Evolutionary conservation across 1,140 invertebrate genomes (phyloP).

Genomic region (Pseudomyrmex cubaensis): DNA sequence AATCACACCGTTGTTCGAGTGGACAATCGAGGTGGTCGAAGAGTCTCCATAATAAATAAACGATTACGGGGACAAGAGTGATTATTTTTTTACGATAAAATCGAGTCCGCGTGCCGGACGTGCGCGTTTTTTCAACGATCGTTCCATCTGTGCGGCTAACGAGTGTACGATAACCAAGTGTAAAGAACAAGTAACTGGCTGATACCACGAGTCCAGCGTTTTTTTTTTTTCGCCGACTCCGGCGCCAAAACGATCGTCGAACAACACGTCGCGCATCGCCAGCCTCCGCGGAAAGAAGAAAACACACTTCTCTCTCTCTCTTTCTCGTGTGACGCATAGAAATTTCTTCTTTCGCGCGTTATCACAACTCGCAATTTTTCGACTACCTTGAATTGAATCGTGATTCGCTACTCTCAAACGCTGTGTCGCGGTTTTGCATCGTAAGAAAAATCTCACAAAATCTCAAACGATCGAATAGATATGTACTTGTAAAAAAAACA

Average conservation of each 20-base stretch:
- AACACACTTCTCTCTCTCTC: constrained; percentile 20
- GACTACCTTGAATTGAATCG: background rate
- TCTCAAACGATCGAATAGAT: background rate
- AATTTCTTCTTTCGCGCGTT: constrained; percentile 14
- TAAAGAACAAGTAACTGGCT: constrained; percentile 65
- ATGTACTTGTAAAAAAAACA: background rate
- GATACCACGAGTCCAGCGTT: constrained; percentile 34
- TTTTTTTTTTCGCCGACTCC: no score
- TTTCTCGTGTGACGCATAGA: constrained; percentile 29
- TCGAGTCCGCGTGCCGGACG: background rate
- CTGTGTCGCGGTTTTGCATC: constrained; percentile 16
- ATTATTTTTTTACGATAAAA: constrained; percentile 1
- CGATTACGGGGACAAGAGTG: constrained; percentile 8
- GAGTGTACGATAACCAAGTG: constrained; percentile 74
- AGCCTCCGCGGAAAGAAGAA: background rate
- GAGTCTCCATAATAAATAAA: background rate
- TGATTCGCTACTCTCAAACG: background rate
- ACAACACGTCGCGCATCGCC: background rate
- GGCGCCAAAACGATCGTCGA: no score
- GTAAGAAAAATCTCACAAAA: background rate
- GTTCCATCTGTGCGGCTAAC: constrained; percentile 64
- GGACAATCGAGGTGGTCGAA: constrained; percentile 17
- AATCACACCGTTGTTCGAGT: constrained; percentile 35
- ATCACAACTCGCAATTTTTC: constrained; percentile 29
- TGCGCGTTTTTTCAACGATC: constrained; percentile 38